Conservation (phyloP, 2,888 invertebrate genomes). For the Emmelina monodactyla region DNA sequence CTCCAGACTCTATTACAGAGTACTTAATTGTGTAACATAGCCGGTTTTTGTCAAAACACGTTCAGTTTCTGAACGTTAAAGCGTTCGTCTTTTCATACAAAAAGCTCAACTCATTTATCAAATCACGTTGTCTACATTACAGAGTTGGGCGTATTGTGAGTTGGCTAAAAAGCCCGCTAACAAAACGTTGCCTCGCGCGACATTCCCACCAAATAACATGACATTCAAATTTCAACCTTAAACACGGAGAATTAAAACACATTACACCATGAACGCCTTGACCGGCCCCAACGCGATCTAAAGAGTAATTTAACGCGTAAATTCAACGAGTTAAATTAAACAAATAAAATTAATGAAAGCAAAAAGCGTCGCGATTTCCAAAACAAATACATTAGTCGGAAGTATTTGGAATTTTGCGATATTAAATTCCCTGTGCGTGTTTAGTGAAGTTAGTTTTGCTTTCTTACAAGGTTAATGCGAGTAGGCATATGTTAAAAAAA, state of each 20-base stretch:
- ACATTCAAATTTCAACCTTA: conserved; percentile 32
- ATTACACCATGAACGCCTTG: conserved; percentile 15
- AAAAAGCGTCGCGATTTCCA: conserved; percentile 36
- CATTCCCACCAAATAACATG: conserved; percentile 20
- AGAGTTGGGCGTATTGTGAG: conserved; percentile 42
- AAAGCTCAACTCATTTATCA: conserved; percentile 52
- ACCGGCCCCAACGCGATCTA: conserved; percentile 23
- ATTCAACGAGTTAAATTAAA: conserved; percentile 47
- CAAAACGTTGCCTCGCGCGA: conserved; percentile 31
- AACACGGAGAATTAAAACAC: conserved; percentile 18
- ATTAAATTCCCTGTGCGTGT: not conserved
- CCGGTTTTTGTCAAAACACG: conserved; percentile 32
- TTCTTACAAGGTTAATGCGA: no score
- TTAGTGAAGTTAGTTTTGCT: not conserved
- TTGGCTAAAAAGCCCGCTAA: conserved; percentile 47
- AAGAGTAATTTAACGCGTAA: conserved; percentile 38
- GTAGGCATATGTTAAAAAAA: no score
- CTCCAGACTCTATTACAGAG: conserved; percentile 24
- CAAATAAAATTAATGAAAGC: conserved; percentile 45
- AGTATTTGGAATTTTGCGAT: conserved; percentile 15
- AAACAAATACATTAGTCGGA: conserved; percentile 31
- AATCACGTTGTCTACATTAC: conserved; percentile 55
- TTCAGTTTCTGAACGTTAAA: conserved; percentile 30
- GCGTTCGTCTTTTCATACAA: conserved; percentile 41
- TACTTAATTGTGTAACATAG: conserved; percentile 24